Base-by-base conservation (phyloP, 2,797 vertebrate genomes). In the Rousettus madagascariensis region DNA sequence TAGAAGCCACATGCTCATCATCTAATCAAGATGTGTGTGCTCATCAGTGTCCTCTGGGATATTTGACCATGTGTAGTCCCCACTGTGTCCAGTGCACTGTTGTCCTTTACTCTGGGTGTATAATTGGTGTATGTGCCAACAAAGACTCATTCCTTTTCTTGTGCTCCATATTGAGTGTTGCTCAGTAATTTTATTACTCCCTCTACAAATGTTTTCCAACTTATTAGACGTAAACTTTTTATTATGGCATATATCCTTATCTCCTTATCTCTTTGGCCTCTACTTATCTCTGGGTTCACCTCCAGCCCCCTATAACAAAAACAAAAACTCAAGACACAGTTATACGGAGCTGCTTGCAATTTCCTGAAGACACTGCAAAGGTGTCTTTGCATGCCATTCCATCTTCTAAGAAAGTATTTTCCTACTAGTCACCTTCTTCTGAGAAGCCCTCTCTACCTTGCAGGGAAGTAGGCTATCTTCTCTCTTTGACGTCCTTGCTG, bases 11-110 rank as follows among this genome's bases (percentile, higher is more conserved):
- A 1, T 33, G 24, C 6, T 61, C 33, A 19, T 16, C 11, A 0
- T 5, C 63, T 69, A 13, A 5, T 28, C 1, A 26, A 49, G 24
- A 8, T 41, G 19, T 22, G 8, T 24, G 33, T 13, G 26, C 16
- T 41, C 15, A 5, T 7, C 33, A 15, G 41, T 43, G 51, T 38
- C n/a, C 13, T 19, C 46, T 1, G 17, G 53, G 8, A 12, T 41
- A 11, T 20, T 16, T 30, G 8, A 1, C 9, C 11, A 6, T 1
- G 1, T 8, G 66, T 17, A 17, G 1, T 4, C 9, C 20, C 10
- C 8, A 4, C 22, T 8, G 7, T 13, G 19, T 17, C 19, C 1
- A 0, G 30, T 33, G 0, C 0, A 0, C 19, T 36, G 2, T 13
- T 24, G 8, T 2, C 28, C 36, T 49, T 33, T 69, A 24, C 16